Conservation (phyloP, 1,140 invertebrate genomes). For the Melipona quadrifasciata region DNA sequence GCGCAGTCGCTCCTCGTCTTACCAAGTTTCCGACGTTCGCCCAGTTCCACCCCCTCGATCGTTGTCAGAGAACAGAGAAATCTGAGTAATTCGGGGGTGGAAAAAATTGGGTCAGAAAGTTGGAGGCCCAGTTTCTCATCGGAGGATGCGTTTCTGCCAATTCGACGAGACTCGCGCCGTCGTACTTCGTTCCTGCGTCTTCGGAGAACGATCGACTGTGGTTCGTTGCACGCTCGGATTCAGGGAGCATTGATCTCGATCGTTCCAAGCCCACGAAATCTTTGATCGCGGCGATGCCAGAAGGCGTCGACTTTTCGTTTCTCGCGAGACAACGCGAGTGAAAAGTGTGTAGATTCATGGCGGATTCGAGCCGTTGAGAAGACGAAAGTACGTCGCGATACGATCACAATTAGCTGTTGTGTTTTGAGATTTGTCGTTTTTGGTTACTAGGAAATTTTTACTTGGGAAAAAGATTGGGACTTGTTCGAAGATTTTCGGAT, state of each 20-base stretch:
- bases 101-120: constrained; percentile 57
- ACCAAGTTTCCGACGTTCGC: background rate
- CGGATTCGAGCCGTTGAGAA: background rate
- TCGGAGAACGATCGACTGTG: background rate
- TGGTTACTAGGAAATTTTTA: background rate
- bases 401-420: background rate
- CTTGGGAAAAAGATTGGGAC: background rate
- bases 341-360: background rate
- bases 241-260: background rate
- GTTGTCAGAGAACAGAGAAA: background rate
- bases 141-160: constrained; percentile 2
- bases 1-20: background rate
- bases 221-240: constrained; percentile 3
- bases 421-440: background rate
- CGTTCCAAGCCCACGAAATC: background rate
- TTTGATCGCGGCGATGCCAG: background rate
- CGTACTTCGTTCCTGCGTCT: constrained; percentile 1
- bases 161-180: background rate
- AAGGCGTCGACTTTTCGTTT: background rate
- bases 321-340: background rate
- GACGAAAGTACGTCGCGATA: background rate
- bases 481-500: too few species aligned
- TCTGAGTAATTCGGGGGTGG: background rate
- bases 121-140: constrained; percentile 25
- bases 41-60: background rate